Conservation (phyloP, 2,797 vertebrate genomes). For the Cuniculus paca region DNA sequence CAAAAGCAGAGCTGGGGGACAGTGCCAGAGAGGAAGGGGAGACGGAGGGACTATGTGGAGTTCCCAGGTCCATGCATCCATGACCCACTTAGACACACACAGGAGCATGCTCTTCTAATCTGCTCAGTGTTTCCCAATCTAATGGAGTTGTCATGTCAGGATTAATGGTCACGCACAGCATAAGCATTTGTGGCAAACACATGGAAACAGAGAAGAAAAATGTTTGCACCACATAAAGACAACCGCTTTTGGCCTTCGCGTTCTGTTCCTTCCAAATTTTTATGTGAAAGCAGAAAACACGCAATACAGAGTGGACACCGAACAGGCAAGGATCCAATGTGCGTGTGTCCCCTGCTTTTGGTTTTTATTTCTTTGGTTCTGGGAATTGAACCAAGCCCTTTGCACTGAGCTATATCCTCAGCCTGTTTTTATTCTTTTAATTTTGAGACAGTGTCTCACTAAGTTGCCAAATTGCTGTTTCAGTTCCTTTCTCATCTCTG, state of each 20-base stretch:
- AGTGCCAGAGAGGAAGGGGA: not conserved
- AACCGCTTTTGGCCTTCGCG: accelerated
- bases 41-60: not conserved
- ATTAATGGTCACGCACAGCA: not conserved
- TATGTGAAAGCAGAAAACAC: not conserved
- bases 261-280: accelerated
- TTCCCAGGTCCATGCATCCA: not conserved
- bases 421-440: not conserved
- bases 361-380: not conserved
- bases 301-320: accelerated
- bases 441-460: not conserved
- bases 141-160: not conserved
- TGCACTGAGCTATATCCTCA: not conserved
- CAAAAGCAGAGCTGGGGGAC: not conserved
- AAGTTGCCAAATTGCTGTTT: not conserved
- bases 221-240: accelerated
- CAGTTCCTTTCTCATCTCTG: not conserved
- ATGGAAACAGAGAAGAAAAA: too few relatives aligned
- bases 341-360: not conserved
- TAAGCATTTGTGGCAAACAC: not conserved
- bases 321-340: not conserved
- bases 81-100: not conserved
- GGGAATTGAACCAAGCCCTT: not conserved
- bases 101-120: not conserved
- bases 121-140: not conserved